phyloP scores from a whole-genome alignment of 2,113 vertebrate species.

The Himantopus leucocephalus region DNA sequence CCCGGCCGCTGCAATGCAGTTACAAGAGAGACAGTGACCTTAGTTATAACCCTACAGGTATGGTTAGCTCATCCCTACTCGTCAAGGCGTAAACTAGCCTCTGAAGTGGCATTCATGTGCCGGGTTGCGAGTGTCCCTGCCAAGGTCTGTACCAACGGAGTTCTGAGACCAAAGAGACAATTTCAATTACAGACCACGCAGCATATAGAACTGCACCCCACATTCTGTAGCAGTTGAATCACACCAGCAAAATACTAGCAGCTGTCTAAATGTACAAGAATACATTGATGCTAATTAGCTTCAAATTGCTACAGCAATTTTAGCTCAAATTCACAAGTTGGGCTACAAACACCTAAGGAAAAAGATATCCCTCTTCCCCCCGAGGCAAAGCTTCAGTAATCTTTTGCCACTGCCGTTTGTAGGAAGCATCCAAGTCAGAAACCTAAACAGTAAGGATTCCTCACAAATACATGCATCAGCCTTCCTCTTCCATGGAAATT shows the following conservation, averaged over 20 bases:
- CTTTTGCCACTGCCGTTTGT: not conserved
- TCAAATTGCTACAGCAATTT: not conserved
- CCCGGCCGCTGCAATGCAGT: not conserved
- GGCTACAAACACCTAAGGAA: not conserved
- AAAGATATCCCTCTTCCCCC: not conserved
- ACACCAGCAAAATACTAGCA: not conserved
- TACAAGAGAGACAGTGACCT: not conserved
- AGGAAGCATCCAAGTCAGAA: not conserved
- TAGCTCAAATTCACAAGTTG: not conserved
- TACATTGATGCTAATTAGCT: not conserved
- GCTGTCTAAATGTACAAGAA: not conserved
- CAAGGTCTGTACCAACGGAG: not conserved
- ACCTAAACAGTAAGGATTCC: not conserved
- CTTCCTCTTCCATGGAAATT: not conserved
- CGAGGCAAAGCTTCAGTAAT: not conserved
- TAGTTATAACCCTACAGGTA: not conserved
- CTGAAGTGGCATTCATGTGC: not conserved
- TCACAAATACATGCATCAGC: not conserved
- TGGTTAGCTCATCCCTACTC: not conserved
- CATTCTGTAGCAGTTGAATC: not conserved
- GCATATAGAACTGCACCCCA: not conserved
- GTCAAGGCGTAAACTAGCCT: not conserved
- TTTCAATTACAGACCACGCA: not conserved
- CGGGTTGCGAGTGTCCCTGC: not conserved
- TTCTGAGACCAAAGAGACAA: too few relatives aligned